A percentile compares a stretch with the other conserved stretches of the same genome.
Evolutionary conservation across 1,140 invertebrate species (phyloP).

Genomic region (Chrysopa pallens): DNA sequence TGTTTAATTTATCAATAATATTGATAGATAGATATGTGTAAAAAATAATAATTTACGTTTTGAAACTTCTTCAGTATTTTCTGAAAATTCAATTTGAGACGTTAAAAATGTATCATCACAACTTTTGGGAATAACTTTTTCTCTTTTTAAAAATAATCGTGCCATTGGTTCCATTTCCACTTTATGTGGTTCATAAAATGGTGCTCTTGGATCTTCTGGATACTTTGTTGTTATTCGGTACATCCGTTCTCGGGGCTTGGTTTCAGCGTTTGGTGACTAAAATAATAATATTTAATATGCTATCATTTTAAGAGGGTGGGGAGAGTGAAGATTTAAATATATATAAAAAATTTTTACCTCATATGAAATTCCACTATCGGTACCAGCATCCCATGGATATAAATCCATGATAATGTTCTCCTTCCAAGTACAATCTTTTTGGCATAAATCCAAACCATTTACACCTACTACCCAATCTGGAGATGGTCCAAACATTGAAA

Average conservation of each 20-base stretch:
- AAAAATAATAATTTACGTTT: constrained; percentile 37
- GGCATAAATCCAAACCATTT: constrained; percentile 70
- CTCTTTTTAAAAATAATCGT: constrained; percentile 45
- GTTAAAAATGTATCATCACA: constrained; percentile 50
- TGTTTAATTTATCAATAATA: background rate
- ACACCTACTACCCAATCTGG: constrained; percentile 94
- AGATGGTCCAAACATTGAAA: constrained; percentile 89
- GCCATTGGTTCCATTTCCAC: constrained; percentile 68
- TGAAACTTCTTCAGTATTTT: constrained; percentile 50
- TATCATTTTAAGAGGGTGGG: background rate
- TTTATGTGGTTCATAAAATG: constrained; percentile 71
- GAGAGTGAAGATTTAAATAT: constrained; percentile 1
- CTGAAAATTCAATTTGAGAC: constrained; percentile 41
- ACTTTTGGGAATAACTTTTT: constrained; percentile 47
- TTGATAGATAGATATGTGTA: background rate
- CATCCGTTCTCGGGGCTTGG: constrained; percentile 74
- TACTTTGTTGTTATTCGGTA: constrained; percentile 71
- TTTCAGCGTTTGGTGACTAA: constrained; percentile 70
- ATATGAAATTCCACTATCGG: constrained; percentile 83
- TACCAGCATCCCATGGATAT: constrained; percentile 89
- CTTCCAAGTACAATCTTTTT: constrained; percentile 76
- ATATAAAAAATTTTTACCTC: constrained; percentile 36
- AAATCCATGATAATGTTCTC: constrained; percentile 62
- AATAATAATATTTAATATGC: constrained; percentile 6
- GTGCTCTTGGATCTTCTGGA: constrained; percentile 72